phyloP scores from a whole-genome alignment of 2,113 vertebrate species.

The Pteronura brasiliensis region DNA sequence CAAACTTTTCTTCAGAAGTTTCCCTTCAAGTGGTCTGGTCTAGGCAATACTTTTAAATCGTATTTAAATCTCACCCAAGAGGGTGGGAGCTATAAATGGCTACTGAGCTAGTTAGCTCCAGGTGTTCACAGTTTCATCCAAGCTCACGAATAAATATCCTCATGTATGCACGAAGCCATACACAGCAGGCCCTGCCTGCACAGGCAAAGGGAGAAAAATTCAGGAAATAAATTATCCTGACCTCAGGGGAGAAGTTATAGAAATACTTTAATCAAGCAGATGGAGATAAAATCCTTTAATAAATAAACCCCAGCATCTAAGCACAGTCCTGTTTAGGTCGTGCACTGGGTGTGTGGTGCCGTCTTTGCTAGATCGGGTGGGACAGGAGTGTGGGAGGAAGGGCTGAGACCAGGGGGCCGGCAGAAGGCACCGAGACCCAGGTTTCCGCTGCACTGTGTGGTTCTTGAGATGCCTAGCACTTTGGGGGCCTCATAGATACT shows the following conservation, averaged over 20 bases:
- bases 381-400: neutral
- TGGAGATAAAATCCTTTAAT: neutral
- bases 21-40: neutral
- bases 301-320: neutral
- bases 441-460: neutral
- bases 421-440: neutral
- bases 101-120: neutral
- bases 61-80: neutral
- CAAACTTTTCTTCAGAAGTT: neutral
- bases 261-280: neutral
- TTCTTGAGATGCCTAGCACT: neutral
- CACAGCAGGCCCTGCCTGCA: neutral
- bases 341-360: neutral
- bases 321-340: neutral
- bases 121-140: neutral
- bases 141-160: neutral
- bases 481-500: neutral
- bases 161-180: neutral
- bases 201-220: neutral
- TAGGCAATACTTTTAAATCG: neutral
- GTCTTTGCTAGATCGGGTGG: neutral
- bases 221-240: neutral
- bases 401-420: neutral
- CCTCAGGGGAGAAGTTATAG: neutral
- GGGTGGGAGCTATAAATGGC: neutral